Percentiles rank a stretch among this genome's conserved stretches.
Evolutionary conservation across 2,113 vertebrate species (phyloP).

Genomic region (Mustela lutreola): DNA sequence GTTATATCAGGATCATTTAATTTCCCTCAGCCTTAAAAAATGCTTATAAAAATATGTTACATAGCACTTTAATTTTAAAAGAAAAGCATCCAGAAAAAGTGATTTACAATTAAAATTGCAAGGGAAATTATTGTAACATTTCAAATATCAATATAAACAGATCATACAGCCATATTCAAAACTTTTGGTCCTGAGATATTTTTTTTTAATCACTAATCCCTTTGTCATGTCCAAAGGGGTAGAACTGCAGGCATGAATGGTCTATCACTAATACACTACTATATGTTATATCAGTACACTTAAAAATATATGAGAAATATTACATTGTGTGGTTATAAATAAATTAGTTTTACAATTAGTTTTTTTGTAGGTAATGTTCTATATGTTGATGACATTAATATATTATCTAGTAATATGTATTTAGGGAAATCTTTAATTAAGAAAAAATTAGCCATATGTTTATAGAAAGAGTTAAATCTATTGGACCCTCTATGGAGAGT

Average conservation of each 20-base stretch:
- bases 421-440: background rate
- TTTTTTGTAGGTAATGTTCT: background rate
- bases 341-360: background rate
- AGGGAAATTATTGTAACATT: background rate
- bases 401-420: background rate
- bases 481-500: background rate
- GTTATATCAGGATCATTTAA: background rate
- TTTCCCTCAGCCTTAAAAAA: background rate
- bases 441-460: background rate
- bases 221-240: background rate
- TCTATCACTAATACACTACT: background rate
- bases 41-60: background rate
- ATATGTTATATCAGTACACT: background rate
- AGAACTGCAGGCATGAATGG: background rate
- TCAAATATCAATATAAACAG: background rate
- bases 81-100: background rate
- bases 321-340: background rate
- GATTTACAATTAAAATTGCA: slow-evolving; percentile 8
- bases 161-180: background rate
- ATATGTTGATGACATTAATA: background rate
- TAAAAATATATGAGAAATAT: background rate
- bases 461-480: background rate
- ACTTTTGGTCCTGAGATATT: background rate
- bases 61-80: slow-evolving; percentile 7
- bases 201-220: background rate